Evolutionary conservation across 2,113 vertebrate species (phyloP), one percentile per base, ranked within the genome.

Genomic region (Saccopteryx leptura): DNA sequence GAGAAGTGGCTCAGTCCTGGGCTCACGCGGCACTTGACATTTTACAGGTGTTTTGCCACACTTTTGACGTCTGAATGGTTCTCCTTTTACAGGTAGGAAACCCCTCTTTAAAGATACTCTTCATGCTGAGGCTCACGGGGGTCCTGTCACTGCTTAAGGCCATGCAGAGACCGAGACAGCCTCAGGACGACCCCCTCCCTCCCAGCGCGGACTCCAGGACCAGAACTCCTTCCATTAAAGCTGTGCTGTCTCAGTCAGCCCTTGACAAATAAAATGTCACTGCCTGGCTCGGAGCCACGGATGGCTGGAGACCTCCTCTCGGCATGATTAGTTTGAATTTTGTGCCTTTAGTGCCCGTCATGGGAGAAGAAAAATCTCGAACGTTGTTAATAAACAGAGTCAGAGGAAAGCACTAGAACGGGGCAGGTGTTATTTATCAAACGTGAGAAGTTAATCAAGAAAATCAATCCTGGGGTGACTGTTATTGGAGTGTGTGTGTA

Each of bases 301-400:
- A 58, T 96, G 95, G 66, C 82, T 96, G 84, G 92, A 87, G 60
- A 80, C 31, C 60, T 69, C 50, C 46, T 63, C 71, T 82, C 0
- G 0, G 28, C 4, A 23, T 66, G 82, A 95, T 89, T 79, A 39
- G 90, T 93, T 95, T 91, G 93, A 48, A 56, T 58, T 83, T 61
- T 90, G 80, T 95, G 78, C 90, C 81, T 91, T 84, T 74, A 56
- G 87, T 71, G 63, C 58, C 86, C 46, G 68, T 96, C 83, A 65
- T 4, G 31, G 48, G 88, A 96, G 81, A 94, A 96, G 94, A 93
- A 95, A 97, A 95, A 91, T 97, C 86, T 93, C 11, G 6, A 90
- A 52, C 1, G 2, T 68, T 93, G 91, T 96, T 97, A 86, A 93
- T 95, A 96, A 96, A 93, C 76, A 88, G 93, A 95, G 92, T 94